Percentiles rank a stretch among this genome's conserved stretches.
These are phyloP conservation scores for Hemicordylus capensis DNA, from an alignment of 2,113 vertebrate genomes.

Conservation along the genomic window DNA sequence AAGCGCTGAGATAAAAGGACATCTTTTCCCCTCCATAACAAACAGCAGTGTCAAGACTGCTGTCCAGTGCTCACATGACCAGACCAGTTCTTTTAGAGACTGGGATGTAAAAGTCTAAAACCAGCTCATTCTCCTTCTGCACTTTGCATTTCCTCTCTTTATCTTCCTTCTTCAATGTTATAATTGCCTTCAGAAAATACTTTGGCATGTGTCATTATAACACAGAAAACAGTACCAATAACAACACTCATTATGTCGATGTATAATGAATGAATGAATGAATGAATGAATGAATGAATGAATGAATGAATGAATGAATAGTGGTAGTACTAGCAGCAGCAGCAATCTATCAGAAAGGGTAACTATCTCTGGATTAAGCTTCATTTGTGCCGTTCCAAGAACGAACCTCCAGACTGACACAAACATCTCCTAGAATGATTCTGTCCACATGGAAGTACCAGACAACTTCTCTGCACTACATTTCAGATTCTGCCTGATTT, in stretches of 20 bases:
- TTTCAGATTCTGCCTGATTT: background rate
- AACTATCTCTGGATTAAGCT: background rate
- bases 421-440: background rate
- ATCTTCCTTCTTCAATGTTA: background rate
- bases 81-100: background rate
- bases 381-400: background rate
- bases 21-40: background rate
- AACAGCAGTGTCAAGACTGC: background rate
- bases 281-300: too few species aligned
- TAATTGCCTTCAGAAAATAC: background rate
- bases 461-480: background rate
- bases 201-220: background rate
- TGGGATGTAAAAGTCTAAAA: background rate
- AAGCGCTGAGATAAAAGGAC: background rate
- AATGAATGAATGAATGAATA: too few species aligned
- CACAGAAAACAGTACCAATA: background rate
- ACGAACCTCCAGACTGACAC: too few species aligned
- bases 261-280: too few species aligned
- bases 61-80: background rate
- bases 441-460: conserved; percentile 6
- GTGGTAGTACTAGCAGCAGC: too few species aligned
- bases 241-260: background rate
- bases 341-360: background rate
- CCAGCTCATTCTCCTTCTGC: background rate
- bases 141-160: background rate